Evolutionary conservation across 2,888 invertebrate genomes (phyloP).

Genomic region (Zele albiditarsus): DNA sequence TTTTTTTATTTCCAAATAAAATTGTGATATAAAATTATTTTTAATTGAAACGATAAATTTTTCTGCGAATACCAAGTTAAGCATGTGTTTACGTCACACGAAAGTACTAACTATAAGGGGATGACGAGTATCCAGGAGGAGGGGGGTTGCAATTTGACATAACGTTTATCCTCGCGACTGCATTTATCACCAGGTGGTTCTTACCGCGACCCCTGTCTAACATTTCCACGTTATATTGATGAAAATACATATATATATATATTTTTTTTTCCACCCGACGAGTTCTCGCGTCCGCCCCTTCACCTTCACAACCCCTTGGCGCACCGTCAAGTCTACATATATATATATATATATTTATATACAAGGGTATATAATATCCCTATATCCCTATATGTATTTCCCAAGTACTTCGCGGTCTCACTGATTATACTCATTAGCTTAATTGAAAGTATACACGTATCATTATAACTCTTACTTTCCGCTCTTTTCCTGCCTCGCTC

Average conservation of each 20-base stretch:
- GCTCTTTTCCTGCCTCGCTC: background rate
- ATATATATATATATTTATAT: constrained; percentile 10
- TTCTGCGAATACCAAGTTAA: background rate
- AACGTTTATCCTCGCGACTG: constrained; percentile 19
- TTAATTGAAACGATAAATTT: too few species aligned
- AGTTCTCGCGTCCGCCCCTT: constrained; percentile 42
- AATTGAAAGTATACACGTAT: constrained; percentile 59
- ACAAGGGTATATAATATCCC: background rate
- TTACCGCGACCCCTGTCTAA: constrained; percentile 33
- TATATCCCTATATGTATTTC: constrained; percentile 23
- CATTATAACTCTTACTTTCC: constrained; percentile 50
- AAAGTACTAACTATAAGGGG: constrained; percentile 17
- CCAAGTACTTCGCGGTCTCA: constrained; percentile 37
- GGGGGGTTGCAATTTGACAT: constrained; percentile 27
- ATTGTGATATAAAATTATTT: too few species aligned
- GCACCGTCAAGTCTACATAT: background rate
- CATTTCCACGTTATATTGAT: constrained; percentile 24
- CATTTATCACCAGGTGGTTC: constrained; percentile 34
- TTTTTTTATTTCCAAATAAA: too few species aligned
- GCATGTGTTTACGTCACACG: constrained; percentile 33
- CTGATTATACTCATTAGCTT: constrained; percentile 65
- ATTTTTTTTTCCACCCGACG: constrained; percentile 26
- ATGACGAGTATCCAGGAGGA: constrained; percentile 29
- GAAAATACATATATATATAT: background rate
- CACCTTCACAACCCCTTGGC: constrained; percentile 44